Base-by-base conservation (phyloP, 1,140 invertebrate species). In the Notospermus geniculatus region DNA sequence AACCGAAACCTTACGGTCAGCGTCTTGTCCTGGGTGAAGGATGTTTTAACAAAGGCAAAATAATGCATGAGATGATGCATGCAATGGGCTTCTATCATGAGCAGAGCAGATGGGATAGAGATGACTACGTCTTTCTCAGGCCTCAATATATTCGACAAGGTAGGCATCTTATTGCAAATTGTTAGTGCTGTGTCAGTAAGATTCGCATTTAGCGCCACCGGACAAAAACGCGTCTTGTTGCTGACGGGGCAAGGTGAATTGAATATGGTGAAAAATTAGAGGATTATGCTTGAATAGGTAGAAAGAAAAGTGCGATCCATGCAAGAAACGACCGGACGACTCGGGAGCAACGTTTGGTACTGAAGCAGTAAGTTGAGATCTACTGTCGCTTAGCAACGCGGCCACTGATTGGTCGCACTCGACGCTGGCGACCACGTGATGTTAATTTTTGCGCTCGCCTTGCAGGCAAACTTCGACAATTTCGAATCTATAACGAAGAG, bases 51-150 rank as follows among this genome's bases (percentile, higher is more conserved):
- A 66, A 65, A 29, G 74, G 74, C 11, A 71, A 69, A 1, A 68
- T 69, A 15, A 65, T 72, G 45, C 76, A 78, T 58, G 76, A 78
- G 58, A 67, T 78, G 32, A 69, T 75, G 65, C 76, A 78, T 57
- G 71, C 65, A 11, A 63, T 76, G 9, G 80, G 80, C 4, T 79
- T 79, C 60, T 78, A 71, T 59, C 80, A 81, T 59, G 79, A 82
- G 62, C 80, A 82, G 46, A 80, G 73, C 57, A 63, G 80, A 60
- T 69, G 71, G 0, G 80, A 82, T 64, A 67, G 80, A 43, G 78
- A 82, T 59, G 63, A 72, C 4, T 80, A 74, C 65, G 64, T 82
- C 4, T 63, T 65, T 19, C 70, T 82, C 11, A 63, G 74, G 30
- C 71, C 64, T 63, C 61, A 70, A n/a, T 81, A 82, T 59, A 75